Evolutionary conservation across 2,888 invertebrate species (phyloP), one percentile per base, ranked within the genome.

Genomic region (Tromatobia lineatoria): DNA sequence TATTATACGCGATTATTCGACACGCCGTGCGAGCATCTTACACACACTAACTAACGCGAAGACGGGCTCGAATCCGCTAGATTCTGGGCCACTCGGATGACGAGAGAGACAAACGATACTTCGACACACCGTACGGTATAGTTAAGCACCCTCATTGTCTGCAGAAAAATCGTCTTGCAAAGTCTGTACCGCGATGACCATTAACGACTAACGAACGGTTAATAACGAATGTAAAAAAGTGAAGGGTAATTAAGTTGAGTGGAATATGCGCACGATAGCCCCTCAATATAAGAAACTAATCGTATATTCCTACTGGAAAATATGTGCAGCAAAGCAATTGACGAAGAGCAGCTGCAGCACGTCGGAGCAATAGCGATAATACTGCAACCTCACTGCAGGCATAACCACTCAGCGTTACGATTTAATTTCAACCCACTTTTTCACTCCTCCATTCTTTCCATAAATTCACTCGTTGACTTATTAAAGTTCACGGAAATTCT

Each of bases 1-100:
- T 83, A 86, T 90, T 90, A 89, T 70, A 57, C 69, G 45, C 87
- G 84, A 89, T 88, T 88, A 89, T 90, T 91, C 90, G 90, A 90
- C 89, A 90, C 90, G 91, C 89, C 88, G 87, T 85, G 81, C 90
- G 88, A 88, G 77, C 88, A 87, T 78, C 64, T 59, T 66, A 38
- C 70, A 64, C 80, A 70, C 73, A 76, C 87, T 82, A 71, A 83
- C 70, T 87, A 87, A 86, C 86, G 85, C 87, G 87, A 89, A 86
- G 78, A 54, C 70, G 71, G 34, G 67, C 42, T n/a, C 66, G 20
- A 57, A 70, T 69, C 45, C 74, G 69, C 67, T 23, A 47, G 80
- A 80, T 84, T 84, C 84, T 84, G 84, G 84, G 84, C 80, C 84
- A 84, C 64, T 81, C 80, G 77, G 61, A 74, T 81, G 84, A 64